Percentiles rank a stretch among this genome's conserved stretches.
Evolutionary conservation across 2,113 vertebrate genomes (phyloP).

Genomic region (Pseudopipra pipra): DNA sequence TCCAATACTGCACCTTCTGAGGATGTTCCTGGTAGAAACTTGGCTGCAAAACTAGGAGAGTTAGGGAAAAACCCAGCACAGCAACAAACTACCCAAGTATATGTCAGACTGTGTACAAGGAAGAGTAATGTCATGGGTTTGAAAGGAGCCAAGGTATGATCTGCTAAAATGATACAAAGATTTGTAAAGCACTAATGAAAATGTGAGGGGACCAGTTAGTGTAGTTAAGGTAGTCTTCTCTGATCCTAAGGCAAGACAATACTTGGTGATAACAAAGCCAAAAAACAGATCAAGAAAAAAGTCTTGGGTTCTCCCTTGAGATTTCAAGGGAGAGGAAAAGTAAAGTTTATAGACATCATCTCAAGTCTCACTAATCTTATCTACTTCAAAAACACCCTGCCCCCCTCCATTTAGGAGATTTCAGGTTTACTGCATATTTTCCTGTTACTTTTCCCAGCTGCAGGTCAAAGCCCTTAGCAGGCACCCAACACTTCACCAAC

Average conservation of each 20-base stretch:
- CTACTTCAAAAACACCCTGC: not conserved
- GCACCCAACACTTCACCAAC: not conserved
- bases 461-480: not conserved
- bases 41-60: not conserved
- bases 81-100: not conserved
- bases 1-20: not conserved
- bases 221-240: not conserved
- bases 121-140: not conserved
- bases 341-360: not conserved
- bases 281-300: not conserved
- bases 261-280: not conserved
- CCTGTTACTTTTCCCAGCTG: not conserved
- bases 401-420: not conserved
- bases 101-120: not conserved
- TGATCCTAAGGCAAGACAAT: not conserved
- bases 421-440: not conserved
- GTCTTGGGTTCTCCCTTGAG: not conserved
- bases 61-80: not conserved
- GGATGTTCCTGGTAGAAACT: not conserved
- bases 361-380: not conserved
- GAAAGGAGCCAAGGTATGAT: not conserved
- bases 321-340: not conserved
- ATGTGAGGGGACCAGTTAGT: not conserved
- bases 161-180: not conserved
- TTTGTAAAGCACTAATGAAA: not conserved